These are phyloP conservation scores for Brachymystax lenok DNA, from an alignment of 2,797 vertebrate genomes.

Conservation along the genomic window DNA sequence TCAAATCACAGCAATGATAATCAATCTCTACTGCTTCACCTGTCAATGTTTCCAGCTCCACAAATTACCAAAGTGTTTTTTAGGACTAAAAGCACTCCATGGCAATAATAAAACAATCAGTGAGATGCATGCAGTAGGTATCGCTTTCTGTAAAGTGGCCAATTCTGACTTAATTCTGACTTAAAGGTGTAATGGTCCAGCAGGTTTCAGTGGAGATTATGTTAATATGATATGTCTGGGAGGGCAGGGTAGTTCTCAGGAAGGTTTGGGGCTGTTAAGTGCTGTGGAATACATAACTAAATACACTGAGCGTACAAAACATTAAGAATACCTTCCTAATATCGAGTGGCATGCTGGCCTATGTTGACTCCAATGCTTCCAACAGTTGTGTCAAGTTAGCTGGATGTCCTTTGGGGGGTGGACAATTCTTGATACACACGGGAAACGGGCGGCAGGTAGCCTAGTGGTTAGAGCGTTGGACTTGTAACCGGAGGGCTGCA, in stretches of 20 bases:
- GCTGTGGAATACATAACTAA: slow-evolving; percentile 17
- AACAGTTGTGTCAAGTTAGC: too few relatives aligned
- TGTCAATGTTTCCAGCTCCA: neutral
- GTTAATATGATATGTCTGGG: slow-evolving; percentile 15
- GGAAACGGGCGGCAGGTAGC: too few relatives aligned
- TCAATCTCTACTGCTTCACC: neutral
- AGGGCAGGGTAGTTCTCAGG: slow-evolving; percentile 24
- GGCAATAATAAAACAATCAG: slow-evolving; percentile 1
- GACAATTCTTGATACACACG: too few relatives aligned
- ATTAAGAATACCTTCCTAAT: too few relatives aligned
- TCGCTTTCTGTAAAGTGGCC: slow-evolving; percentile 4
- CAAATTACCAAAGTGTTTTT: neutral
- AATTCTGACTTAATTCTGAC: slow-evolving; percentile 7
- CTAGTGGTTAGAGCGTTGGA: too few relatives aligned
- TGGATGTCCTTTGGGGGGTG: too few relatives aligned
- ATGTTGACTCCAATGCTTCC: too few relatives aligned
- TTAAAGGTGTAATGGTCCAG: slow-evolving; percentile 28
- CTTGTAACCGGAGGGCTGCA: too few relatives aligned
- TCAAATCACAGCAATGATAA: neutral
- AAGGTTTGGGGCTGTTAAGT: slow-evolving; percentile 18
- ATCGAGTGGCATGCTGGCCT: too few relatives aligned
- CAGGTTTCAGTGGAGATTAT: slow-evolving; percentile 24
- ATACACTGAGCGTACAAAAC: too few relatives aligned
- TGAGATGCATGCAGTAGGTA: neutral
- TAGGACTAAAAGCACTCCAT: neutral